These are phyloP conservation scores for Callyntrura guangdongensis DNA, from an alignment of 2,888 invertebrate species.

Conservation along the genomic window DNA sequence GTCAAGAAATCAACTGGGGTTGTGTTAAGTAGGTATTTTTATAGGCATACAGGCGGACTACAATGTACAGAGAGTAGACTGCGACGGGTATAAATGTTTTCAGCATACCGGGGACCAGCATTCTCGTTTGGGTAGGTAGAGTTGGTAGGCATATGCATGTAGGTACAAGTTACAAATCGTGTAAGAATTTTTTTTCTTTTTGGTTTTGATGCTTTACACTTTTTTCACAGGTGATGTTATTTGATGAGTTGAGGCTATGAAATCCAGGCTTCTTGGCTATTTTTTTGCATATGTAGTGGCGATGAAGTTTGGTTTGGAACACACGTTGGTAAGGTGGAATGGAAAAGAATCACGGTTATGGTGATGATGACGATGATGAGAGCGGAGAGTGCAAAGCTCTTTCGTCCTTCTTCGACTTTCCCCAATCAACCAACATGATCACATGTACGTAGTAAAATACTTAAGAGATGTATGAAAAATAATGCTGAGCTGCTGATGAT, in stretches of 20 bases:
- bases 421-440: conserved; percentile 76
- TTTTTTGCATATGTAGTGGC: conserved; percentile 38
- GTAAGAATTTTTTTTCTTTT: conserved; percentile 40
- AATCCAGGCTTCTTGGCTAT: conserved; percentile 39
- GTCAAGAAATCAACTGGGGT: conserved; percentile 44
- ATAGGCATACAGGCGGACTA: conserved; percentile 13
- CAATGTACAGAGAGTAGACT: not conserved
- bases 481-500: conserved; percentile 36
- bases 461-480: conserved; percentile 43
- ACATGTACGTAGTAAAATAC: conserved; percentile 49
- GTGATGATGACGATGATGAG: conserved; percentile 62
- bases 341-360: conserved; percentile 42
- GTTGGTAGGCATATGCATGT: conserved; percentile 10
- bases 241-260: conserved; percentile 70
- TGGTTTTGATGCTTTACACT: conserved; percentile 59
- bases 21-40: conserved; percentile 38
- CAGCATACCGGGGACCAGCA: conserved; percentile 4
- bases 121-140: not conserved
- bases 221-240: conserved; percentile 78
- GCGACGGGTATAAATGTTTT: not conserved
- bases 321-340: conserved; percentile 40
- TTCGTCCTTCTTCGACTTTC: conserved; percentile 80
- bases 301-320: conserved; percentile 30
- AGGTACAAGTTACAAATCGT: not conserved
- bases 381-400: conserved; percentile 79